Evolutionary conservation across 1,140 invertebrate genomes (phyloP).

Genomic region (Heliconius eleuchia): DNA sequence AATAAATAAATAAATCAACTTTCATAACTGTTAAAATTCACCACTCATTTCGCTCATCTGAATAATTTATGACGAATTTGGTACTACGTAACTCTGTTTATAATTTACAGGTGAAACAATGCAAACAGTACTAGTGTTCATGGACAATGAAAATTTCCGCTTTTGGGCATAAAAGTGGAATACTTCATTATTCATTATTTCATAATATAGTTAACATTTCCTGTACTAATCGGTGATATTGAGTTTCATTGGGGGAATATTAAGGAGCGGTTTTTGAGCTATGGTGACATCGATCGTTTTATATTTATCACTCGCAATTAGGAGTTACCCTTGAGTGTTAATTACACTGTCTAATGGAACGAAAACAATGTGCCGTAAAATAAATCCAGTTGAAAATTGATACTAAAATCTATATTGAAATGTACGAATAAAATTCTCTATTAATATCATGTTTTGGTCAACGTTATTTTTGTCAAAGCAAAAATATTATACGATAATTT

Average conservation of each 20-base stretch:
- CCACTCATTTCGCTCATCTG: slow-evolving; percentile 11
- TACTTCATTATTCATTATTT: slow-evolving; percentile 62
- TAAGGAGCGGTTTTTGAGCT: slow-evolving; percentile 61
- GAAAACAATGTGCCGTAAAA: slow-evolving; percentile 15
- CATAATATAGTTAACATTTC: slow-evolving; percentile 50
- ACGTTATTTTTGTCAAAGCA: no score
- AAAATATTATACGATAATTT: no score
- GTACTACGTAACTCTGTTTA: slow-evolving; percentile 35
- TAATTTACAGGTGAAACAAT: slow-evolving; percentile 56
- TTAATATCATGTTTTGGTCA: no score
- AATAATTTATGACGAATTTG: slow-evolving; percentile 35
- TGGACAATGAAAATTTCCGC: slow-evolving; percentile 59
- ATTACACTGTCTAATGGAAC: slow-evolving; percentile 76
- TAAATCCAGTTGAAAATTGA: not conserved
- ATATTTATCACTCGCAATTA: slow-evolving; percentile 65
- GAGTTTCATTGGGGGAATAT: slow-evolving; percentile 39
- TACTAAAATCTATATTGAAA: slow-evolving; percentile 20
- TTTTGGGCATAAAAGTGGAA: slow-evolving; percentile 46
- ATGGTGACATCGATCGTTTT: slow-evolving; percentile 47
- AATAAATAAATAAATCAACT: not conserved
- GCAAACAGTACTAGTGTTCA: slow-evolving; percentile 60
- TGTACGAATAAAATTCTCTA: no score
- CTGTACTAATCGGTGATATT: slow-evolving; percentile 46
- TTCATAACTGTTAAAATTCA: not conserved
- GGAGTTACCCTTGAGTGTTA: slow-evolving; percentile 67